Conservation (phyloP, 2,113 vertebrate species). For the Boleophthalmus pectinirostris region DNA sequence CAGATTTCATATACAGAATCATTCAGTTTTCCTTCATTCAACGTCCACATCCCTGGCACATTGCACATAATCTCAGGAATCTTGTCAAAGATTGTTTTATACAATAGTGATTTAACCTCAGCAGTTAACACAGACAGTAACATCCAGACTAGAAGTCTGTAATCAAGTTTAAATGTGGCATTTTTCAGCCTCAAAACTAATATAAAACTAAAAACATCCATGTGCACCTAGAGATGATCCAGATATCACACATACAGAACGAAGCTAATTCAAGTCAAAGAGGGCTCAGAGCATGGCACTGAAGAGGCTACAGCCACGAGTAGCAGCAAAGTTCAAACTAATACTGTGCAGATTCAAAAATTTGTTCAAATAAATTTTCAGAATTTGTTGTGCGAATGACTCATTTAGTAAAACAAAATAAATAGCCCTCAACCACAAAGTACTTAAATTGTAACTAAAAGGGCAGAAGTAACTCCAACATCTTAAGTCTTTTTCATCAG, state of each 20-base stretch:
- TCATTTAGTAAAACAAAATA: not conserved
- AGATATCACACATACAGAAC: not conserved
- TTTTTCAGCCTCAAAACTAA: not conserved
- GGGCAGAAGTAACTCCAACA: not conserved
- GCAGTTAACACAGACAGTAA: slow-evolving; percentile 24
- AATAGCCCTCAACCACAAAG: not conserved
- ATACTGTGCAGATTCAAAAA: not conserved
- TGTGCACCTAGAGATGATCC: slow-evolving; percentile 48
- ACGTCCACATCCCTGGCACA: slow-evolving; percentile 65
- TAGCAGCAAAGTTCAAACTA: not conserved
- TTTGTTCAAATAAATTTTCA: not conserved
- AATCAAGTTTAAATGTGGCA: slow-evolving; percentile 7
- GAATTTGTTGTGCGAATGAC: not conserved
- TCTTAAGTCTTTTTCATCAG: not conserved
- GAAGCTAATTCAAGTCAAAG: not conserved
- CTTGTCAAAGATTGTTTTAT: slow-evolving; percentile 11
- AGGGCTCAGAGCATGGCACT: not conserved
- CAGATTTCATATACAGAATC: slow-evolving; percentile 60
- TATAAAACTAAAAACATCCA: slow-evolving; percentile 10
- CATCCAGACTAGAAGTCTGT: not conserved
- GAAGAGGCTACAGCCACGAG: not conserved
- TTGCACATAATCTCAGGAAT: slow-evolving; percentile 67
- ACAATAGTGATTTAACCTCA: slow-evolving; percentile 27
- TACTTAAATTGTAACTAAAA: not conserved
- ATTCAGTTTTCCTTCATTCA: slow-evolving; percentile 47